Base-by-base conservation (phyloP, 1,140 invertebrate species). In the Calephelis nemesis region DNA sequence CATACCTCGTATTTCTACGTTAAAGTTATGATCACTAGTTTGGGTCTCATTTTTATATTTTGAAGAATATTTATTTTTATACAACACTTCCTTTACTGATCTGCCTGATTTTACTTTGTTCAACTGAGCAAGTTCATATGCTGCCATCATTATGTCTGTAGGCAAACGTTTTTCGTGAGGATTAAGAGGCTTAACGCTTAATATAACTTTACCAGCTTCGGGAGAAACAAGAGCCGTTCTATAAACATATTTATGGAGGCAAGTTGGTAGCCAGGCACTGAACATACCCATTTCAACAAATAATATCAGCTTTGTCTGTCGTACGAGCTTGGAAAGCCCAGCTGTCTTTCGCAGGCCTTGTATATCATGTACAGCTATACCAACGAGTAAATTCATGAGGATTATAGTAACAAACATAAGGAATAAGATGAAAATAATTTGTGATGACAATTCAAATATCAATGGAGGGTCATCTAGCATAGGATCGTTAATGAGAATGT, bases 381-480 rank as follows among this genome's bases (percentile, higher is more conserved):
- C 95, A n/a, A 95, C 94, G 0, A 95, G 81, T 1, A 95, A 72
- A 82, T 95, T 95, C 94, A 95, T 95, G 2, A 95, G 75, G 13
- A 95, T 94, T 12, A 95, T 94, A 4, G 94, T 95, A 7, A 95
- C 94, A 74, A 95, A 94, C 47, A 95, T 92, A 11, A 95, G 91
- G 72, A 95, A 95, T 0, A 94, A 73, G 5, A 93, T 92, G 71
- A 94, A 95, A 8, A 95, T 92, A 4, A 95, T 87, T 74, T 95
- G 94, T 0, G 94, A 92, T 47, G 94, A 94, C 4, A 94, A 82
- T 6, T 93, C 93, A 42, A 90, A 86, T 65, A 86, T 79, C n/a
- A 91, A 69, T 4, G 83, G 84, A 6, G 87, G 84, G 62, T 89
- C 87, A 15, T 89, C 84, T 10, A 80, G 68, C 15, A 81, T 87